Conservation (phyloP, 1,140 invertebrate genomes). For the Sweltsa coloradensis region DNA sequence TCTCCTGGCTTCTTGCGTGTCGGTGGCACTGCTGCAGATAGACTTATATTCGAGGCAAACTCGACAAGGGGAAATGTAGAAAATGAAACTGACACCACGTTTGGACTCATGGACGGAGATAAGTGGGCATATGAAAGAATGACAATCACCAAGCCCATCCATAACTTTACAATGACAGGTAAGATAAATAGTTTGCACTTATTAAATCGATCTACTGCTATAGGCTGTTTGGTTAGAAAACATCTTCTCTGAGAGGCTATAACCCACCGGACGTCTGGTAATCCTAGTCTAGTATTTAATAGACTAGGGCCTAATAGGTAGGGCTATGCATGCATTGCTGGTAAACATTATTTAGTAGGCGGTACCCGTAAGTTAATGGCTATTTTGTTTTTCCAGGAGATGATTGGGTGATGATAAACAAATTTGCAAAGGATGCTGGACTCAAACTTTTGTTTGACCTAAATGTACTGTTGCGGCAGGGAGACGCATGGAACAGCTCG, state of each 20-base stretch:
- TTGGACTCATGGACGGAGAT: no score
- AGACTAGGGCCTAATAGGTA: no score
- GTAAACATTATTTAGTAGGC: no score
- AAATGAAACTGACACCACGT: background rate
- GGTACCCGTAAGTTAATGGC: no score
- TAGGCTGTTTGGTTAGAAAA: background rate
- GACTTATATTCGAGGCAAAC: constrained; percentile 38
- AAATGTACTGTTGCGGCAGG: constrained; percentile 47
- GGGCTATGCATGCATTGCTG: no score
- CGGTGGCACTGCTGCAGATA: constrained; percentile 52
- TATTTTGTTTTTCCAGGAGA: no score
- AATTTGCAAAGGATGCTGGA: constrained; percentile 38
- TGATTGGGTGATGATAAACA: constrained; percentile 44
- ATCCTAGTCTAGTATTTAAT: no score
- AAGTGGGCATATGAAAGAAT: constrained; percentile 28
- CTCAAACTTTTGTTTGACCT: constrained; percentile 52
- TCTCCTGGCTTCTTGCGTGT: constrained; percentile 45
- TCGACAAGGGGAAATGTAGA: background rate
- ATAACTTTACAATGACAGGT: constrained; percentile 34
- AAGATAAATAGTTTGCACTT: constrained; percentile 1
- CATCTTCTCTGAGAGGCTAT: background rate
- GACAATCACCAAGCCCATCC: constrained; percentile 19
- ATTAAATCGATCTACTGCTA: no score
- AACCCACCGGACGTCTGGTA: background rate
- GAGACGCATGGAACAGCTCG: constrained; percentile 44